These are phyloP conservation scores for Sphenodon punctatus DNA, from an alignment of 2,797 vertebrate species.

Conservation along the genomic window DNA sequence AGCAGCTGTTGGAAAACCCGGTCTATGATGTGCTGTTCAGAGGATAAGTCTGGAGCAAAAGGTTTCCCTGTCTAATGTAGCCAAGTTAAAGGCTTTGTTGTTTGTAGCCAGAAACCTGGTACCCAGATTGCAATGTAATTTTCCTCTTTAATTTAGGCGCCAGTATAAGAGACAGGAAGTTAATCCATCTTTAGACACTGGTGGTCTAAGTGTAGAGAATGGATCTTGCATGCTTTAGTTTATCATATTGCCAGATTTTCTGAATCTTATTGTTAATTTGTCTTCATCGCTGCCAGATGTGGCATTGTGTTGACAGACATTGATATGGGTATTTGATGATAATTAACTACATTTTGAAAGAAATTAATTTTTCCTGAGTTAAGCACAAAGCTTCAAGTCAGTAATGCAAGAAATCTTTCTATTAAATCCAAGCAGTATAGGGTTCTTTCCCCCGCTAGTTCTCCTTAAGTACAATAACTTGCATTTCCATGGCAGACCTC, in stretches of 20 bases:
- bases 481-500: neutral
- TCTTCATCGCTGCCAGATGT: conserved; percentile 86
- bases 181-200: conserved; percentile 79
- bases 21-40: conserved; percentile 28
- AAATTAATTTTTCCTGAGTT: conserved; percentile 55
- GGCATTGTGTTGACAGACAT: conserved; percentile 78
- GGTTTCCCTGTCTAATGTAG: conserved; percentile 38
- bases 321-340: conserved; percentile 59
- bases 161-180: conserved; percentile 83
- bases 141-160: conserved; percentile 80
- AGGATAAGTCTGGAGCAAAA: conserved; percentile 27
- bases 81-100: conserved; percentile 61
- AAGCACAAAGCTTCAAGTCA: conserved; percentile 45
- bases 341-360: conserved; percentile 61
- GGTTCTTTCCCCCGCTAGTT: neutral
- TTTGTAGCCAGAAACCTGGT: conserved; percentile 73
- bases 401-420: conserved; percentile 42
- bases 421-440: too few relatives aligned
- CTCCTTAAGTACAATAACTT: neutral
- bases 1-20: conserved; percentile 52
- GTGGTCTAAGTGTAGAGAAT: conserved; percentile 77
- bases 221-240: conserved; percentile 76
- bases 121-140: conserved; percentile 81
- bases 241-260: conserved; percentile 82
- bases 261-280: conserved; percentile 81